phyloP scores from a whole-genome alignment of 2,888 invertebrate genomes.

The Ptilodon capucinus region DNA sequence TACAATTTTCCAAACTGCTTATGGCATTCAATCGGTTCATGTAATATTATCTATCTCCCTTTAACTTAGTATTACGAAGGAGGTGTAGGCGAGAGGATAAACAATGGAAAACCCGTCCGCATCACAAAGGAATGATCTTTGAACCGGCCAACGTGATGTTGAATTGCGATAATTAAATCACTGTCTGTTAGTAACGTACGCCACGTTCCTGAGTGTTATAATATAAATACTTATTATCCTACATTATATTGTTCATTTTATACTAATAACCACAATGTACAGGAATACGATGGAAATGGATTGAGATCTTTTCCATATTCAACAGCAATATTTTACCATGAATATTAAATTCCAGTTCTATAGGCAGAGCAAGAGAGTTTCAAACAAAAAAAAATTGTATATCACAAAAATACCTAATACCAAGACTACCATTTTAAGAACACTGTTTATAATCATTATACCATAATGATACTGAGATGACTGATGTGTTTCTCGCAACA shows the following conservation, averaged over 20 bases:
- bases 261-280: no score
- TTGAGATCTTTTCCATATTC: no score
- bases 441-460: not conserved
- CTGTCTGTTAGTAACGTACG: not conserved
- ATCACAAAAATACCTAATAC: no score
- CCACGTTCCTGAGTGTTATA: no score
- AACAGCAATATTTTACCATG: no score
- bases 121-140: constrained; percentile 29
- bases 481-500: not conserved
- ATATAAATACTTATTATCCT: no score
- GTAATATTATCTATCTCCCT: not conserved
- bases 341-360: no score
- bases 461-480: not conserved
- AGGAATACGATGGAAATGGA: no score
- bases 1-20: not conserved
- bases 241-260: no score
- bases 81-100: constrained; percentile 2
- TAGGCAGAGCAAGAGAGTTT: no score
- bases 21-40: not conserved
- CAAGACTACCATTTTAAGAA: no score
- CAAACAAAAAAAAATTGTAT: no score
- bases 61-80: not conserved
- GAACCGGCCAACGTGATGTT: constrained; percentile 3
- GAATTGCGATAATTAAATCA: not conserved
- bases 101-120: constrained; percentile 15